Evolutionary conservation across 2,797 vertebrate species (phyloP), one percentile per base, ranked within the genome.

Genomic region (Sphaeramia orbicularis): DNA sequence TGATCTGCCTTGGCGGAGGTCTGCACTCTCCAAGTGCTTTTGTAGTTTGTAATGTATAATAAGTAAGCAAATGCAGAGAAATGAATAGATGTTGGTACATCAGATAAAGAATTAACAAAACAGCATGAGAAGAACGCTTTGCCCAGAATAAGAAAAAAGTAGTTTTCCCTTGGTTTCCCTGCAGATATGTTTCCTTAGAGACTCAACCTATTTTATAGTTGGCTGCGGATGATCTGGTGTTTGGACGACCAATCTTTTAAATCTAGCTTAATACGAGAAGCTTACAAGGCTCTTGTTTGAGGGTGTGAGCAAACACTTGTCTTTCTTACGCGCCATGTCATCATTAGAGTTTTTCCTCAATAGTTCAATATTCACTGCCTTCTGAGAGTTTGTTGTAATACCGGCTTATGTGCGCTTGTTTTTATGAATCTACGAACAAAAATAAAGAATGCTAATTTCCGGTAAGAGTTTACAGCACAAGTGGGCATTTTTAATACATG

Each of bases 241-340:
- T 60, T 64, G 53, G 7, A 48, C 18, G 19, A 18, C 30, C 4
- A 52, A 57, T 64, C 21, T 54, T 62, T 66, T 47, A 51, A 63
- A 76, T 64, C 69, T 45, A 50, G 44, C 54, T 55, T 65, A 42
- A 71, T 54, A 18, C 45, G 45, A 6, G 51, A 30, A 56, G 63
- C 42, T 50, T 11, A 57, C 72, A 56, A 59, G 59, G 61, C 48
- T 45, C 30, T 6, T 19, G 18, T 41, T 43, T 63, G 44, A 66
- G 55, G 57, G 51, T 65, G 42, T 57, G 65, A 65, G 63, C 30
- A 55, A 55, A 68, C 50, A 63, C 41, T 49, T 21, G 2, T 43
- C 51, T 10, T 21, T 55, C 27, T 45, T 14, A 9, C 32, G 38
- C 24, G 40, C 32, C 10, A 30, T 4, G 21, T 15, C 41, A 65